Base-by-base conservation (phyloP, 92 coral and sea anemone genomes). In the Heteractis magnifica region DNA sequence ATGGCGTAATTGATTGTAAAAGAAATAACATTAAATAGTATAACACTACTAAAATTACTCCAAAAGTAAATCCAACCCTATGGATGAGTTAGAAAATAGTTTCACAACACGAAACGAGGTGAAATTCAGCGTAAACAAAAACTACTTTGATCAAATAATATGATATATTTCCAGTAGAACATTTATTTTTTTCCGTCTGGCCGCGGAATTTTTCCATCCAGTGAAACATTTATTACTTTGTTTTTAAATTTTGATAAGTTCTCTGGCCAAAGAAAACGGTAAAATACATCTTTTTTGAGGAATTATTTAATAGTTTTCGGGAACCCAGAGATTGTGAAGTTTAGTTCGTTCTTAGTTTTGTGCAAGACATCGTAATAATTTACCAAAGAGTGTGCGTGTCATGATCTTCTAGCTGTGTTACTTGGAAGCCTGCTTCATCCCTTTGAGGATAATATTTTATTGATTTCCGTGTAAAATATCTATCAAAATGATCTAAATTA, bases 401-500 rank as follows among this genome's bases (percentile, higher is more conserved):
- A 34, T 34, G 44, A 34, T 34, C 44, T 34, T 34, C 44, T 34
- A 34, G 44, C 44, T 34, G 5, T 3, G 23, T 68, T 68, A 68
- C 73, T 68, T 68, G 19, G 49, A 23, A 26, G 20, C 49, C 49
- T 8, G 19, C 9, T 16, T 6, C 48, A 10, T 68, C 49, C 16
- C 10, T 79, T 56, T 41, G 6, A 59, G 82, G 82, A 79, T 65
- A 5, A 65, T 41, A 52, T 68, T 68, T 68, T 68, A 68, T 23
- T 68, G 73, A 68, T 68, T 68, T 23, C 73, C 73, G 49, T 19
- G 49, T 26, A 5, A 8, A 20, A 48, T 68, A 81, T 81, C 84
- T 49, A 11, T 59, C 52, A 13, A 14, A 68, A 48, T 58, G 14
- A 81, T 81, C 84, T 81, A 81, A 71, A 81, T 68, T 68, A 81